Conservation (phyloP, 2,888 invertebrate species). For the Scrobipalpa costella region DNA sequence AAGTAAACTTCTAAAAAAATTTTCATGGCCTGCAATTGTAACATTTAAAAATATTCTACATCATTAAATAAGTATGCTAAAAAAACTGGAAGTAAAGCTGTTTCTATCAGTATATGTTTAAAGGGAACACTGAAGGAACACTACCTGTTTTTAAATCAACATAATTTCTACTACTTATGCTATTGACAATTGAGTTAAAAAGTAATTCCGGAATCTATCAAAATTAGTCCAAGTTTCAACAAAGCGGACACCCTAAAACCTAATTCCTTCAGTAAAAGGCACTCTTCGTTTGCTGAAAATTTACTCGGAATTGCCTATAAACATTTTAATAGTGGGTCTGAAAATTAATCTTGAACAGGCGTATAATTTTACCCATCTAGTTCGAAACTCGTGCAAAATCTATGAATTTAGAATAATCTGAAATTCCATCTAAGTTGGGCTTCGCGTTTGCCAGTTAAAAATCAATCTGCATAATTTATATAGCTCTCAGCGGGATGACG, state of each 20-base stretch:
- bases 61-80: no score
- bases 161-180: no score
- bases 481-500: slow-evolving; percentile 2
- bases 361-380: slow-evolving; percentile 14
- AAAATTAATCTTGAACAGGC: slow-evolving; percentile 15
- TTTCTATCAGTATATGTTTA: no score
- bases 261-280: slow-evolving; percentile 6
- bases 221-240: neutral
- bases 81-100: no score
- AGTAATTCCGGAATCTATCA: neutral
- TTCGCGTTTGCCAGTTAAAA: slow-evolving; percentile 33
- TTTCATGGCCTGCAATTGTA: no score
- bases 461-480: slow-evolving; percentile 38
- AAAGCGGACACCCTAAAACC: neutral
- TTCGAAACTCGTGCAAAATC: slow-evolving; percentile 31
- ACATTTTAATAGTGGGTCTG: slow-evolving; percentile 1
- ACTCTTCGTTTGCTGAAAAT: neutral
- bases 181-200: no score
- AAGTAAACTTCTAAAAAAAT: no score
- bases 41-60: no score
- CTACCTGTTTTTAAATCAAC: no score
- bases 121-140: no score
- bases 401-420: slow-evolving; percentile 36
- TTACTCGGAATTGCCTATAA: slow-evolving; percentile 15
- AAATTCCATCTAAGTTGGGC: slow-evolving; percentile 37